Evolutionary conservation across 2,797 vertebrate genomes (phyloP).

Genomic region (Tragopan temminckii): DNA sequence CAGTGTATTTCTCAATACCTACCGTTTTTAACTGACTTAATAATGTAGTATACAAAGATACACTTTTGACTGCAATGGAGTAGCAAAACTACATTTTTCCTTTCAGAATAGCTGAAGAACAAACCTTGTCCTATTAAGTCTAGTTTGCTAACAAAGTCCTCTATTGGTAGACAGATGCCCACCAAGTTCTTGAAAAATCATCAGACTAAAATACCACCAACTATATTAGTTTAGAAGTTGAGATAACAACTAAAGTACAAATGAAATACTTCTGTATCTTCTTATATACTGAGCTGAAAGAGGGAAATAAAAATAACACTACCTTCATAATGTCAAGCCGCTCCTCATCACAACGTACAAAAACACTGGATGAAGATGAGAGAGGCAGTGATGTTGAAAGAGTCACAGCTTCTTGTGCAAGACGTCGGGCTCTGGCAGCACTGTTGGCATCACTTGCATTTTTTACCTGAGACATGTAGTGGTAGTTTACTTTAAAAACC

Average conservation of each 20-base stretch:
- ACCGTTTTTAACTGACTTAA: background rate
- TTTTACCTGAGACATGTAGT: constrained; percentile 99
- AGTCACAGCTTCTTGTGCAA: constrained; percentile 98
- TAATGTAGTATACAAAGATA: background rate
- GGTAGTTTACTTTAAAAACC: constrained; percentile 98
- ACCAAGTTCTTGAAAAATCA: background rate
- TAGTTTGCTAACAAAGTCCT: background rate
- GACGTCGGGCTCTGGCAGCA: constrained; percentile 93
- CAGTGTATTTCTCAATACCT: background rate
- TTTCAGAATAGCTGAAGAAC: background rate
- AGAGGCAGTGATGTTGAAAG: constrained; percentile 97
- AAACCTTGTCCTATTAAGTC: background rate
- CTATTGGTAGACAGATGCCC: background rate
- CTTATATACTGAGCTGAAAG: background rate
- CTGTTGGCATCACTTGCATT: constrained; percentile 97
- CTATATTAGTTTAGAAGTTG: background rate
- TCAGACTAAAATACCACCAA: background rate
- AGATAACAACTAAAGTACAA: background rate
- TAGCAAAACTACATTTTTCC: background rate
- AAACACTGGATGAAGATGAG: constrained; percentile 96
- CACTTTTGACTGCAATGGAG: background rate
- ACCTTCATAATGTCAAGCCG: constrained; percentile 99
- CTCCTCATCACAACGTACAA: constrained; percentile 97
- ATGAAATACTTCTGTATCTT: rapidly evolving
- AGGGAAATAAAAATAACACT: background rate